Evolutionary conservation across 2,888 invertebrate species (phyloP), one percentile per base, ranked within the genome.

Genomic region (Pecten maximus): DNA sequence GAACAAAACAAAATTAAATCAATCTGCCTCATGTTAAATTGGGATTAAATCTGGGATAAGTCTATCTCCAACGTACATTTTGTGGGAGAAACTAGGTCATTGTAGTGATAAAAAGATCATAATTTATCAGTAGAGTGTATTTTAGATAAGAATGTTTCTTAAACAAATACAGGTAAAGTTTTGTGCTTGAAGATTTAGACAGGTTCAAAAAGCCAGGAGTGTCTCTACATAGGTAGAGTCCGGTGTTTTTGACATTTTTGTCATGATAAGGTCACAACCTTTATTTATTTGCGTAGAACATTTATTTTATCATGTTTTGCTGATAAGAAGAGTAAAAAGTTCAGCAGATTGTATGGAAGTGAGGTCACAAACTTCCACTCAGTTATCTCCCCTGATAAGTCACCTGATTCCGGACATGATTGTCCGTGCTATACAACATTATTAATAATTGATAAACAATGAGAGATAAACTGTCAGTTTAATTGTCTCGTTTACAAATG

Each of bases 341-440:
- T 74, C 74, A 74, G 23, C 23, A 10, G 74, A 74, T 74, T 74
- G 15, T 35, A 35, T 74, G 74, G 74, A 74, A 74, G 74, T 74
- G 74, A 74, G 74, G 74, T 74, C 74, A 74, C 74, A 28, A 74
- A 74, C 74, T 74, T 74, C 74, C 74, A 74, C 74, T 91, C n/a
- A 89, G 90, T 40, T 93, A 92, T 40, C 8, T 91, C 92, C 44
- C 90, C 91, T 74, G 92, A 92, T 19, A 91, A 54, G 87, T 91
- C 89, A 89, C 91, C 88, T 89, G 87, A 39, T 40, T 40, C 48
- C 44, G 44, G 23, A 40, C 35, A n/a, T n/a, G 54, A 90, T 40
- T 60, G 91, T 87, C 88, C 89, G 91, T 8, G 23, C 6, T 54
- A 28, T 3, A 35, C 35, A 74, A 35, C 6, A 12, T 10, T 74